These are phyloP conservation scores for Polymixis lichenea DNA, from an alignment of 2,888 invertebrate genomes.

Conservation along the genomic window DNA sequence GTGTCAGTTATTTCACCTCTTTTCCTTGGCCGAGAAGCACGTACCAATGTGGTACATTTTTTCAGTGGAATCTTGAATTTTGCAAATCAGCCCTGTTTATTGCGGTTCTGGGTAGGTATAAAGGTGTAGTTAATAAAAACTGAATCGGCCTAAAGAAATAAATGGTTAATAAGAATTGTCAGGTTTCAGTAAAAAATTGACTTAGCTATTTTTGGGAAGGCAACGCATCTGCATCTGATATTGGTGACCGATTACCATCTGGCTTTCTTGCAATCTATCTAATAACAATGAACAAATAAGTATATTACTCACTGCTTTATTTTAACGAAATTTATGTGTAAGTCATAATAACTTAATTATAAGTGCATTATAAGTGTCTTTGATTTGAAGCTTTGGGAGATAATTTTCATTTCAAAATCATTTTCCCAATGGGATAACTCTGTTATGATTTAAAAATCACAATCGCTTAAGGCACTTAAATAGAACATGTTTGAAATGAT, in stretches of 20 bases:
- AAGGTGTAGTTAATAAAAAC: not conserved
- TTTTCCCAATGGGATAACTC: too few relatives aligned
- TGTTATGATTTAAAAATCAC: too few relatives aligned
- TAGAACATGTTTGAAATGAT: too few relatives aligned
- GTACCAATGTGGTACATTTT: conserved; percentile 68
- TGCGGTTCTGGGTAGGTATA: conserved; percentile 7
- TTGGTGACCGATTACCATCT: too few relatives aligned
- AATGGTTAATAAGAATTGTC: not conserved
- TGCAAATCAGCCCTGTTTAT: conserved; percentile 43
- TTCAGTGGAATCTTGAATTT: conserved; percentile 70
- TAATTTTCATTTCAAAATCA: too few relatives aligned
- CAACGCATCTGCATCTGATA: not conserved
- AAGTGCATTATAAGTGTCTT: too few relatives aligned
- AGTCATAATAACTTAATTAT: too few relatives aligned
- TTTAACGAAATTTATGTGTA: too few relatives aligned
- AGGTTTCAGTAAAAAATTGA: not conserved
- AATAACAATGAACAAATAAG: not conserved
- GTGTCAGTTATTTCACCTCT: conserved; percentile 63
- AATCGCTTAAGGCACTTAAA: too few relatives aligned
- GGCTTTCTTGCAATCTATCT: too few relatives aligned
- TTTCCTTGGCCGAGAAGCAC: conserved; percentile 77
- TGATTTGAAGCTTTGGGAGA: too few relatives aligned
- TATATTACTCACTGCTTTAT: too few relatives aligned
- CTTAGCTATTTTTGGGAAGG: not conserved
- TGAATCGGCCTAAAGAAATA: not conserved